phyloP scores from a whole-genome alignment of 2,113 vertebrate species.

The Eurypyga helias region DNA sequence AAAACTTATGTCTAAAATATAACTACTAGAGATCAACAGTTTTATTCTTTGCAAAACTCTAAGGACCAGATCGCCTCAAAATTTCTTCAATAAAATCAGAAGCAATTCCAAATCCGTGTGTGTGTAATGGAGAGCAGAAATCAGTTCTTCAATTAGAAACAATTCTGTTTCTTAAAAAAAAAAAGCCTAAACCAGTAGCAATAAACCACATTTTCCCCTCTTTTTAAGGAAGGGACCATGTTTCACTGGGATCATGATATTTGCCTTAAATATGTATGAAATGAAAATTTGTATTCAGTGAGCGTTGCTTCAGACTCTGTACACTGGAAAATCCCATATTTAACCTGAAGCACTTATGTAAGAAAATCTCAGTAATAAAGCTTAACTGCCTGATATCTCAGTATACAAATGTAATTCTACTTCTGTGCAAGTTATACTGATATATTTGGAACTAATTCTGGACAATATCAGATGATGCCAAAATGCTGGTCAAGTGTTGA shows the following conservation, averaged over 20 bases:
- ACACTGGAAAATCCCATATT: background rate
- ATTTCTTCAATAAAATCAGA: background rate
- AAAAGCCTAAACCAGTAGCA: background rate
- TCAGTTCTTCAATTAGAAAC: background rate
- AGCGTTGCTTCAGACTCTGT: background rate
- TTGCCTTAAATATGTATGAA: background rate
- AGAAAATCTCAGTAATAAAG: background rate
- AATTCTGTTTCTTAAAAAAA: background rate
- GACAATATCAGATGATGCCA: background rate
- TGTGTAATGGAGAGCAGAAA: background rate
- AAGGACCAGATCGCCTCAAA: background rate
- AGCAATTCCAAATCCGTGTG: background rate
- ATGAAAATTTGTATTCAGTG: background rate
- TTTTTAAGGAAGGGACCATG: background rate
- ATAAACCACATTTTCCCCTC: rapidly evolving
- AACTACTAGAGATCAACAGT: background rate
- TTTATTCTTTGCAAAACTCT: background rate
- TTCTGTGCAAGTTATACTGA: background rate
- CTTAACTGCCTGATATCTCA: background rate
- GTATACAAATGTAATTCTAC: background rate
- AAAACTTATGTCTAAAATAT: background rate
- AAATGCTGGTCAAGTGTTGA: background rate
- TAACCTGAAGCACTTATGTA: background rate
- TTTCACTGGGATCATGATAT: background rate
- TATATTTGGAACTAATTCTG: background rate